phyloP scores from a whole-genome alignment of 2,113 vertebrate species.

The Drymodes brunneopygia region DNA sequence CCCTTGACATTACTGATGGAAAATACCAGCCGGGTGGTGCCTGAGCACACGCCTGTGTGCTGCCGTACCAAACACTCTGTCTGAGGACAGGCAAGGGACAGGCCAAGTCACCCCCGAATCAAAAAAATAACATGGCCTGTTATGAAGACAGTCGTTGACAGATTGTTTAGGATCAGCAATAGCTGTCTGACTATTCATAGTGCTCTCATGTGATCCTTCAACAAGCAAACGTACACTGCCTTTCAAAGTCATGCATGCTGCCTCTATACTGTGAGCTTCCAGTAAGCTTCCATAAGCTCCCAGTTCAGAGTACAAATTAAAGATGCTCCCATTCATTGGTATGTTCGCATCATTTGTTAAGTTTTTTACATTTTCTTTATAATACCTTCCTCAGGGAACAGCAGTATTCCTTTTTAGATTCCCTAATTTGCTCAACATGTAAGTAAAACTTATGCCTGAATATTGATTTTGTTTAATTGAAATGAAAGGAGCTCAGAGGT shows the following conservation, averaged over 20 bases:
- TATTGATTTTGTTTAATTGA: slow-evolving; percentile 60
- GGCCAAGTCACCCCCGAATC: neutral
- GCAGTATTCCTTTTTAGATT: neutral
- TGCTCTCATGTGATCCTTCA: slow-evolving; percentile 22
- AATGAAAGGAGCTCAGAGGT: slow-evolving; percentile 64
- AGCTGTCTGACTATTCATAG: slow-evolving; percentile 43
- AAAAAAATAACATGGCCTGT: neutral
- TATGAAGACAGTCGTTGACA: neutral
- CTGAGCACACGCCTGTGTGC: fast-evolving
- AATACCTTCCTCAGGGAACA: neutral
- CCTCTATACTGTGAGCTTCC: neutral
- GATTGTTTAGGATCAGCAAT: slow-evolving; percentile 30
- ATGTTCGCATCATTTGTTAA: neutral
- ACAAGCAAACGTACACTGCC: neutral
- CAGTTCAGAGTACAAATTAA: neutral
- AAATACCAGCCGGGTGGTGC: neutral
- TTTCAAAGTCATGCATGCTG: slow-evolving; percentile 8
- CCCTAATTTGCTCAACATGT: neutral
- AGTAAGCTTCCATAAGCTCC: neutral
- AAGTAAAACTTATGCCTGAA: slow-evolving; percentile 49
- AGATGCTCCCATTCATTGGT: neutral
- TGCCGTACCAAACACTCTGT: neutral
- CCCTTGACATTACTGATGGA: neutral
- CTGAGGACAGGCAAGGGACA: neutral
- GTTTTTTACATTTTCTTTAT: neutral